Conservation (phyloP, 2,797 vertebrate genomes). For the Centroberyx gerrardi region DNA sequence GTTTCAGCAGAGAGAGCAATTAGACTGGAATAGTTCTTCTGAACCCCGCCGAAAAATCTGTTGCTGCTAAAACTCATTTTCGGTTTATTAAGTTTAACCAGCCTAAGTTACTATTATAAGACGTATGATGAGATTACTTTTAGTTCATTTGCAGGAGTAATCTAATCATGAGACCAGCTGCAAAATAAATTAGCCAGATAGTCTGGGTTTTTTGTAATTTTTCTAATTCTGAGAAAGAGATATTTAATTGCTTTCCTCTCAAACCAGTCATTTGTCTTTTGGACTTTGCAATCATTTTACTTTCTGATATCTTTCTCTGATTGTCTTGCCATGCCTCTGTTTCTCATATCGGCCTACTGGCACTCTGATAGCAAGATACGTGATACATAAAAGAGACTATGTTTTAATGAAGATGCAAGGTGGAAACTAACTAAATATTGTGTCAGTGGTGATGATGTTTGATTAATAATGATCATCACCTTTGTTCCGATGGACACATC, state of each 20-base stretch:
- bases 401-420: conserved; percentile 3
- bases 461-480: conserved; percentile 23
- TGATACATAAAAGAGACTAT: background rate
- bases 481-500: conserved; percentile 21
- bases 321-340: conserved; percentile 47
- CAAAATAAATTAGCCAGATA: conserved; percentile 47
- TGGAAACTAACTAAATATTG: background rate
- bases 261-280: conserved; percentile 31
- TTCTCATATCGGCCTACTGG: conserved; percentile 2
- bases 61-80: conserved; percentile 28
- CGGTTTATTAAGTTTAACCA: conserved; percentile 46
- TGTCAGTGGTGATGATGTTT: conserved; percentile 26
- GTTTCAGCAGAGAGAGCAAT: conserved; percentile 41
- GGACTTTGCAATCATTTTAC: conserved; percentile 32
- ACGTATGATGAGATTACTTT: conserved; percentile 64
- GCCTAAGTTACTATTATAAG: conserved; percentile 61
- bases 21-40: conserved; percentile 29
- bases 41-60: conserved; percentile 34
- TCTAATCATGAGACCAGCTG: conserved; percentile 60
- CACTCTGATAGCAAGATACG: conserved; percentile 11
- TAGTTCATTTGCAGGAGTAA: conserved; percentile 58
- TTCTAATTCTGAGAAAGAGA: conserved; percentile 32
- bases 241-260: conserved; percentile 6
- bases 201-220: background rate
- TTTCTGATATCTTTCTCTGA: conserved; percentile 27